phyloP scores from a whole-genome alignment of 2,888 invertebrate species.

The Charanyca ferruginea region DNA sequence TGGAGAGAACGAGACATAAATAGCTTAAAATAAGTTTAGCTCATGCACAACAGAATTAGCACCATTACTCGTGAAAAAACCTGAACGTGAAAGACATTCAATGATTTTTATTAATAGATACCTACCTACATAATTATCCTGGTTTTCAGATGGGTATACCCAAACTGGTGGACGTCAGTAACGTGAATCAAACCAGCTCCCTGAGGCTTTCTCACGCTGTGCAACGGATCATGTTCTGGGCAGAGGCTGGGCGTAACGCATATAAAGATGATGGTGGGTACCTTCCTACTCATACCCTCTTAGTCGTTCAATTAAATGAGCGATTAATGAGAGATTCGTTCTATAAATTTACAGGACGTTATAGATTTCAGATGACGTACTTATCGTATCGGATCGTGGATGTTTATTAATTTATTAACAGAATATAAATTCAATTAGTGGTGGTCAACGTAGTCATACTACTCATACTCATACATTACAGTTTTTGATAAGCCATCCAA shows the following conservation, averaged over 20 bases:
- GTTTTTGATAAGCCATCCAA: constrained; percentile 39
- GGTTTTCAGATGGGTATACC: constrained; percentile 81
- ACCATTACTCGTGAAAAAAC: too few species aligned
- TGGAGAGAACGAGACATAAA: too few species aligned
- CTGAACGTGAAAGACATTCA: too few species aligned
- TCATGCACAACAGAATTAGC: too few species aligned
- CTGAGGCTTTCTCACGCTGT: constrained; percentile 82
- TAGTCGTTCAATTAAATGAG: constrained; percentile 4
- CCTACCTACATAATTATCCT: constrained; percentile 4
- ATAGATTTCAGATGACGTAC: too few species aligned
- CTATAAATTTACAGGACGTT: background rate
- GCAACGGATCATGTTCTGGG: constrained; percentile 89
- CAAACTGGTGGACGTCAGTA: constrained; percentile 69
- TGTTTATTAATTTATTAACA: constrained; percentile 4
- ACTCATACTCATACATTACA: constrained; percentile 8
- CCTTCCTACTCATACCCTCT: background rate
- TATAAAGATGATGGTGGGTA: constrained; percentile 87
- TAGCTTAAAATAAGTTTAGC: too few species aligned
- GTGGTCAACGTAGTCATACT: constrained; percentile 33
- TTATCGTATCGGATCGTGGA: too few species aligned
- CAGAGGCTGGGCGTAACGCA: constrained; percentile 87
- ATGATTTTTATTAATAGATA: background rate
- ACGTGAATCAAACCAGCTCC: constrained; percentile 58
- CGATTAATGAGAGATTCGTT: too few species aligned
- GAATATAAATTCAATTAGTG: constrained; percentile 17